Percentiles rank a stretch among this genome's conserved stretches.
phyloP scores from a whole-genome alignment of 2,797 vertebrate species.

The Protosalanx chinensis region DNA sequence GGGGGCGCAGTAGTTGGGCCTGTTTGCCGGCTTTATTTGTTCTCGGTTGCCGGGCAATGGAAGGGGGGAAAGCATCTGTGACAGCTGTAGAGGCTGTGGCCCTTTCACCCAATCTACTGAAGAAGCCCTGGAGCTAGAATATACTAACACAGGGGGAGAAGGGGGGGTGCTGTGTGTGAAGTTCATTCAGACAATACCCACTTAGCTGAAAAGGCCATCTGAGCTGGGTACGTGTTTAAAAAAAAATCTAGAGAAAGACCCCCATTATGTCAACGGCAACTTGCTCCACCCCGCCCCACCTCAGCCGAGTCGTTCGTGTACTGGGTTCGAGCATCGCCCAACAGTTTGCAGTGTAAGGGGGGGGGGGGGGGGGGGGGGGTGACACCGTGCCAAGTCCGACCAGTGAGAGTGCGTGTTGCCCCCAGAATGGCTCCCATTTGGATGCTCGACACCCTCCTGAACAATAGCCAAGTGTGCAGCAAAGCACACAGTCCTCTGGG shows the following conservation, averaged over 20 bases:
- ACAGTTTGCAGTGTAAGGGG: slow-evolving; percentile 3
- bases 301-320: background rate
- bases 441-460: background rate
- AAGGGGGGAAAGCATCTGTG: slow-evolving; percentile 12
- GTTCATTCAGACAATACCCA: slow-evolving; percentile 29
- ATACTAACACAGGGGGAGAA: background rate
- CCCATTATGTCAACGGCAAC: background rate
- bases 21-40: slow-evolving; percentile 41
- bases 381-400: background rate
- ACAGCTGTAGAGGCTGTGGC: slow-evolving; percentile 48
- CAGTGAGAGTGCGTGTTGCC: background rate
- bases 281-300: background rate
- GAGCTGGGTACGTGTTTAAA: background rate
- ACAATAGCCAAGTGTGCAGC: slow-evolving; percentile 16
- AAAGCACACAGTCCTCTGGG: slow-evolving; percentile 4
- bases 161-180: slow-evolving; percentile 35
- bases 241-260: background rate
- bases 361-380: too few species aligned
- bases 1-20: slow-evolving; percentile 13
- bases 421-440: slow-evolving; percentile 10
- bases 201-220: background rate
- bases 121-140: slow-evolving; percentile 9
- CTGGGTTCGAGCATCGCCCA: background rate
- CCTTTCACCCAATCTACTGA: slow-evolving; percentile 17
- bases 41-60: slow-evolving; percentile 35